Evolutionary conservation across 2,888 invertebrate species (phyloP).

Genomic region (Oeneis ivallda): DNA sequence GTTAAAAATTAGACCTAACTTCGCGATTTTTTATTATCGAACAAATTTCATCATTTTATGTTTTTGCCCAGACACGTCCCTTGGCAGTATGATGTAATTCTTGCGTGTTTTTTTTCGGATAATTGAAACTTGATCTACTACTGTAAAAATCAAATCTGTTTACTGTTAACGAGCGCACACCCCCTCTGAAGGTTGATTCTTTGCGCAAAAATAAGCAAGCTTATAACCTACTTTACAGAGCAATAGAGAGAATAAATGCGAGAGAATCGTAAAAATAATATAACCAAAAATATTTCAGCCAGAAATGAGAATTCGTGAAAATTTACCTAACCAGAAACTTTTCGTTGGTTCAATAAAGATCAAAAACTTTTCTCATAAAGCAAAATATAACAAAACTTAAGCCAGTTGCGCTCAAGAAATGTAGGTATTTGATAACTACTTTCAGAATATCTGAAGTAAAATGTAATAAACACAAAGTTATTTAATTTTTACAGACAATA

Average conservation of each 20-base stretch:
- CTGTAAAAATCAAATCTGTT: no score
- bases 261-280: background rate
- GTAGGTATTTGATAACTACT: conserved; percentile 12
- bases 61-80: no score
- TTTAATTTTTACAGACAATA: background rate
- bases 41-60: no score
- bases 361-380: conserved; percentile 28
- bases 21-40: no score
- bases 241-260: background rate
- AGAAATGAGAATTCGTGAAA: conserved; percentile 4
- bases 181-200: no score
- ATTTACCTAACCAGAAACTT: conserved; percentile 7
- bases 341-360: conserved; percentile 22
- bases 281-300: background rate
- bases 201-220: no score
- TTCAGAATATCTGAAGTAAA: conserved; percentile 1
- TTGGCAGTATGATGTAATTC: no score
- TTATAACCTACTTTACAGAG: no score
- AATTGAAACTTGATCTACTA: no score
- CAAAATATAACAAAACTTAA: conserved; percentile 21
- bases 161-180: no score
- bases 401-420: background rate
- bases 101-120: no score
- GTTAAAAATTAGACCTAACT: no score
- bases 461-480: conserved; percentile 1